phyloP scores from a whole-genome alignment of 2,113 vertebrate species.

The Atrichornis clamosus region DNA sequence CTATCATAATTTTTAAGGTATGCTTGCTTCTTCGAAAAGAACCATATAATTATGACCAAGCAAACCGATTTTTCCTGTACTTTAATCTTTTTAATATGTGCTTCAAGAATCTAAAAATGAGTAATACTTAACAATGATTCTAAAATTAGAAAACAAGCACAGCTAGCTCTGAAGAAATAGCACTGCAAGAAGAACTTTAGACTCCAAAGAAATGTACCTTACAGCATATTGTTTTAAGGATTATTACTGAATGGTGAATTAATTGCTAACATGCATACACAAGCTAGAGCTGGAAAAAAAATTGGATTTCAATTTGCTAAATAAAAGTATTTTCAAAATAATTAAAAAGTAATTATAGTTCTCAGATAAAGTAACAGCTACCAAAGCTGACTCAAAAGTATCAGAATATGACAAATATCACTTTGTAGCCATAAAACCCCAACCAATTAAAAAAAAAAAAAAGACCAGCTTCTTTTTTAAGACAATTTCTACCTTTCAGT shows the following conservation, averaged over 20 bases:
- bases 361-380: neutral
- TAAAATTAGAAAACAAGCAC: slow-evolving; percentile 39
- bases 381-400: neutral
- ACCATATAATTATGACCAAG: slow-evolving; percentile 29
- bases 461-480: neutral
- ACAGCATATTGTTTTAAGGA: neutral
- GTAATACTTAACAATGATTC: slow-evolving; percentile 22
- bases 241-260: neutral
- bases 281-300: neutral
- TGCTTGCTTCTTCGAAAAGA: neutral
- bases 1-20: neutral
- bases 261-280: neutral
- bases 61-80: neutral
- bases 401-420: neutral
- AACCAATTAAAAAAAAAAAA: neutral
- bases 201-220: neutral
- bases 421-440: neutral
- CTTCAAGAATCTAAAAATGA: slow-evolving; percentile 24
- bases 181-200: neutral
- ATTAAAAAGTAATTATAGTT: neutral
- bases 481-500: neutral
- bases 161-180: neutral
- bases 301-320: neutral
- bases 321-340: neutral
- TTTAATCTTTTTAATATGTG: neutral